Evolutionary conservation across 92 coral and sea anemone genomes (phyloP), one percentile per base, ranked within the genome.

Genomic region (Phymanthus crucifer): DNA sequence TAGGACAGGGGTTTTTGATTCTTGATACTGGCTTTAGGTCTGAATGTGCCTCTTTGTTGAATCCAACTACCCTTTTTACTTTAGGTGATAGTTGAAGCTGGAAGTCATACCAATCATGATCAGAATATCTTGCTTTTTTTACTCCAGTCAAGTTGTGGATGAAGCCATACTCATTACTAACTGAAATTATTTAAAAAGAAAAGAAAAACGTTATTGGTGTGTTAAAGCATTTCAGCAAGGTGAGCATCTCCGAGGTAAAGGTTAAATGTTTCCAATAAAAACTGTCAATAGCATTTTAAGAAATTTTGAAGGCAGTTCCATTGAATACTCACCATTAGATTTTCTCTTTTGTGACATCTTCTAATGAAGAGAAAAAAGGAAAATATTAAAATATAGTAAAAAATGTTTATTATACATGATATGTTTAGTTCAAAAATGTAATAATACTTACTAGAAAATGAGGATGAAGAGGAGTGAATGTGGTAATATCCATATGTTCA

Each of bases 21-120:
- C 77, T 78, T 85, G 72, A 43, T 74, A 80, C 48, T 85, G n/a
- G 87, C 70, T 85, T 75, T 32, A 89, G 57, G 43, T 66, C 72
- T 68, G 66, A 9, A 71, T 89, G 92, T n/a, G 85, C 46, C 43
- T 72, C 56, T 32, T 71, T 76, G 84, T 85, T 89, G 61, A 84
- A 89, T 66, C 84, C 92, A 66, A 89, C 89, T 33, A 89, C 87
- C 26, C 89, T 68, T 61, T 69, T 75, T 11, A 81, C 82, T 85
- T 88, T 80, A n/a, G 87, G 83, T 31, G 84, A 76, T 38, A 87
- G 66, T 69, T 89, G 93, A 10, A 89, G 75, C 27, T 85, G 86
- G 77, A 89, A 89, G 19, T 89, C 93, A 58, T 75, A 85, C 93
- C 87, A 85, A 18, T 81, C 79, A 40, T 77, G 86, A 14, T 76